Conservation (phyloP, 2,797 vertebrate genomes). For the Limosa lapponica region DNA sequence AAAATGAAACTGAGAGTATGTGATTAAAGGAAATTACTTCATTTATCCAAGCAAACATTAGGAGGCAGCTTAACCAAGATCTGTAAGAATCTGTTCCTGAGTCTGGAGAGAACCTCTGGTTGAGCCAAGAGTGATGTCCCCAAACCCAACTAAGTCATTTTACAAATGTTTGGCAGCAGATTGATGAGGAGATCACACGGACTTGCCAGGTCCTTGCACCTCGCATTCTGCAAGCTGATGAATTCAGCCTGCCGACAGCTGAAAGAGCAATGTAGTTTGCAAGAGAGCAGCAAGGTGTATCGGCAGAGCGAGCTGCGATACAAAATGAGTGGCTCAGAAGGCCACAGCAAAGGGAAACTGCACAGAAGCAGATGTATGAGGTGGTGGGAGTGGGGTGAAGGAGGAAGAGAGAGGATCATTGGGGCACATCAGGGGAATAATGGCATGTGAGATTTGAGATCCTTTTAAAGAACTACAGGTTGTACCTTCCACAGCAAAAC, state of each 20-base stretch:
- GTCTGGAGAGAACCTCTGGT: neutral
- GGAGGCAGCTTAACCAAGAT: neutral
- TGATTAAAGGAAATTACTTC: neutral
- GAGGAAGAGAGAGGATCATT: neutral
- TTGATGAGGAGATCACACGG: neutral
- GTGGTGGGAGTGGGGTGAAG: neutral
- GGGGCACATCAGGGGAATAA: neutral
- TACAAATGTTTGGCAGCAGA: neutral
- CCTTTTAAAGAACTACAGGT: neutral
- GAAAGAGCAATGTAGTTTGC: neutral
- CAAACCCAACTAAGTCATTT: neutral
- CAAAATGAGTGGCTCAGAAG: neutral
- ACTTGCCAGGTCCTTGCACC: neutral
- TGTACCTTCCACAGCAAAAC: neutral
- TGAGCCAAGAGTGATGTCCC: neutral
- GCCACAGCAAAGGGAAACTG: neutral
- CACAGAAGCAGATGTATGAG: neutral
- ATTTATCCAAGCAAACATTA: neutral
- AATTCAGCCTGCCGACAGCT: neutral
- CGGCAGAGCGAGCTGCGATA: accelerated
- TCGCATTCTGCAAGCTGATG: neutral
- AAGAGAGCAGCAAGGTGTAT: neutral
- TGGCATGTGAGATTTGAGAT: neutral
- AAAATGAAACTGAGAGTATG: neutral
- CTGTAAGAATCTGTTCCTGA: neutral